phyloP scores from a whole-genome alignment of 2,888 invertebrate genomes.

The Aleiodes testaceus region DNA sequence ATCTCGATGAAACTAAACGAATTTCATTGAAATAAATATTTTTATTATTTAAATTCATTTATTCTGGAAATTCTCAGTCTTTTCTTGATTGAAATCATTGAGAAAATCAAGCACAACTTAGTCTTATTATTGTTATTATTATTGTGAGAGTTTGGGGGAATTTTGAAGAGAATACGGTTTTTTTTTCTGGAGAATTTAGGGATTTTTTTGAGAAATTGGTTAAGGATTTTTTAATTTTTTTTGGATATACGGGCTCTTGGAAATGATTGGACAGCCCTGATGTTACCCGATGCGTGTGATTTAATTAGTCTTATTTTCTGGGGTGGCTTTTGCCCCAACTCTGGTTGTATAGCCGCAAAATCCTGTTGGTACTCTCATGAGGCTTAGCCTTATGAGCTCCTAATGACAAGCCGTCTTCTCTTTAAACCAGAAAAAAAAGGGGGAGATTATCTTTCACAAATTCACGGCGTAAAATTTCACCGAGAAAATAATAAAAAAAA shows the following conservation, averaged over 20 bases:
- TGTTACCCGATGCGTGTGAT: constrained; percentile 66
- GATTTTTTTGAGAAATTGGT: neutral
- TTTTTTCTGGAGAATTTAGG: too few species aligned
- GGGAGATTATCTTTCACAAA: constrained; percentile 25
- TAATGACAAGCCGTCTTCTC: constrained; percentile 39
- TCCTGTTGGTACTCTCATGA: constrained; percentile 48
- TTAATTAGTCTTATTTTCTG: constrained; percentile 65
- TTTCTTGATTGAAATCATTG: neutral
- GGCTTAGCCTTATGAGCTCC: constrained; percentile 44
- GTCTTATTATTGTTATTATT: neutral
- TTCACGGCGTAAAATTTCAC: constrained; percentile 15
- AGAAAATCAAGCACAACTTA: neutral
- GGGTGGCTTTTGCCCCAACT: constrained; percentile 68
- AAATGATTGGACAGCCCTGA: constrained; percentile 67
- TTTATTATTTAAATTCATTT: neutral
- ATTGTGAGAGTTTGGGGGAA: neutral
- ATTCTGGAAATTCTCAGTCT: neutral
- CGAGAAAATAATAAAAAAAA: neutral
- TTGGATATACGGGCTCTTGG: constrained; percentile 52
- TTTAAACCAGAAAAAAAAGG: neutral
- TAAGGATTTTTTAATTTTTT: constrained; percentile 45
- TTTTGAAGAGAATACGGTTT: too few species aligned
- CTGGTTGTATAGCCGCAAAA: constrained; percentile 55
- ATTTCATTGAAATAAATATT: too few species aligned
- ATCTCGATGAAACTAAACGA: too few species aligned